These are phyloP conservation scores for Rhinopomastus cyanomelas DNA, from an alignment of 2,113 vertebrate genomes.

Conservation along the genomic window DNA sequence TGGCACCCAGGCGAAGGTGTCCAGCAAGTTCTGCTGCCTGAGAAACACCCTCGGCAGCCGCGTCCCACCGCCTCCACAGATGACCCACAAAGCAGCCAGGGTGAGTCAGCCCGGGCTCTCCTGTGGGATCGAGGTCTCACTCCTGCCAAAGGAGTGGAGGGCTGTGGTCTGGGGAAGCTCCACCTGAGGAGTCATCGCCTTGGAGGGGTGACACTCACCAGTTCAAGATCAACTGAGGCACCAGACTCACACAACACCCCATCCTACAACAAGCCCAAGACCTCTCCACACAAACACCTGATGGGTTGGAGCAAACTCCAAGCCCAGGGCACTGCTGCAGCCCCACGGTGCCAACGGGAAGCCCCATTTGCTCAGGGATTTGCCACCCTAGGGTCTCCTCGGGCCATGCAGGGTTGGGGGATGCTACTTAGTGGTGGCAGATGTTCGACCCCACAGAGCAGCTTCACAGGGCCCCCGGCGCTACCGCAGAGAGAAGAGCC, in stretches of 20 bases:
- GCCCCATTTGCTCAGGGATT: fast-evolving
- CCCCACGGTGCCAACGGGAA: fast-evolving
- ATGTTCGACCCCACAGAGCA: fast-evolving
- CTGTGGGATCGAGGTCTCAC: not conserved
- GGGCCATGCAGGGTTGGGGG: fast-evolving
- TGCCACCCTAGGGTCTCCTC: fast-evolving
- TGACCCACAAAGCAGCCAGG: not conserved
- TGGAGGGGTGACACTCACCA: not conserved
- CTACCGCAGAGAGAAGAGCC: too few species aligned
- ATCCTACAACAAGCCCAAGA: fast-evolving
- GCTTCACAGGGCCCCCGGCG: fast-evolving
- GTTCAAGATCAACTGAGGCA: not conserved
- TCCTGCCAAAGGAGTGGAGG: not conserved
- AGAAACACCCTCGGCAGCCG: fast-evolving
- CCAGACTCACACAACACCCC: fast-evolving
- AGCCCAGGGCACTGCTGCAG: fast-evolving
- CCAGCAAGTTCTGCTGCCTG: fast-evolving
- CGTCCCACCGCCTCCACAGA: not conserved
- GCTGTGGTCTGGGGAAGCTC: not conserved
- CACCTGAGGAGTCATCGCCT: not conserved
- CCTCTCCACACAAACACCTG: fast-evolving
- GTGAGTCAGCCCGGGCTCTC: not conserved
- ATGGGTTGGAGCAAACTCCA: fast-evolving
- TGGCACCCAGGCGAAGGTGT: not conserved
- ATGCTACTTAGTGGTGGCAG: fast-evolving